Conservation (phyloP, 2,888 invertebrate species). For the Diarsia rubi region DNA sequence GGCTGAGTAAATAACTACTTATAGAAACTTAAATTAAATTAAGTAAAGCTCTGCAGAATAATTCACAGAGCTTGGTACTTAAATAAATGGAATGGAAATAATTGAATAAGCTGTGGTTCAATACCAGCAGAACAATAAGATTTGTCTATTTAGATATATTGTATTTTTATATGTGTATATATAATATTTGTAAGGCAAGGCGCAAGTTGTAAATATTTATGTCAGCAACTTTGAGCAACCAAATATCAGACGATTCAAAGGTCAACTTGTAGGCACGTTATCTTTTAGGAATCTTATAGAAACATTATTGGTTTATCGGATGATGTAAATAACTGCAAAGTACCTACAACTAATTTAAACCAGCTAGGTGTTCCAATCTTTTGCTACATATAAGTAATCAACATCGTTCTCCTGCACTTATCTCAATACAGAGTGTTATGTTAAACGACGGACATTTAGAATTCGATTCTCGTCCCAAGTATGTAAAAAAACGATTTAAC, state of each 20-base stretch:
- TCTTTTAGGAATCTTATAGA: not conserved
- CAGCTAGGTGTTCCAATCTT: not conserved
- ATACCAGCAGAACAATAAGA: not conserved
- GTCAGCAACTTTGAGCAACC: not conserved
- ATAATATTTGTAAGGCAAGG: conserved; percentile 3
- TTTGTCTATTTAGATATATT: too few relatives aligned
- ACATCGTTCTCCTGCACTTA: not conserved
- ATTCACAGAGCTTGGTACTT: conserved; percentile 13
- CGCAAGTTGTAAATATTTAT: conserved; percentile 7
- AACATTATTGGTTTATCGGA: not conserved
- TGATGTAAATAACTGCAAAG: not conserved
- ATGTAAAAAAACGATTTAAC: too few relatives aligned
- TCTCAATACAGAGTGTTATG: too few relatives aligned
- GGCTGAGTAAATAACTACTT: conserved; percentile 37
- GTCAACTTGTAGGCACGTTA: not conserved
- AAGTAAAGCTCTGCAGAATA: not conserved
- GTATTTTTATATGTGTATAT: too few relatives aligned
- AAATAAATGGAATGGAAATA: not conserved
- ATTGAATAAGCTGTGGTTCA: not conserved
- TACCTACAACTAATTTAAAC: not conserved
- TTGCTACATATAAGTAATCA: not conserved
- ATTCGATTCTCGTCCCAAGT: too few relatives aligned
- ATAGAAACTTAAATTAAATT: conserved; percentile 20
- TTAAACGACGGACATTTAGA: too few relatives aligned
- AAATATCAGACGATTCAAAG: conserved; percentile 15